Evolutionary conservation across 1,140 invertebrate genomes (phyloP).

Genomic region (Drosophila cardini): DNA sequence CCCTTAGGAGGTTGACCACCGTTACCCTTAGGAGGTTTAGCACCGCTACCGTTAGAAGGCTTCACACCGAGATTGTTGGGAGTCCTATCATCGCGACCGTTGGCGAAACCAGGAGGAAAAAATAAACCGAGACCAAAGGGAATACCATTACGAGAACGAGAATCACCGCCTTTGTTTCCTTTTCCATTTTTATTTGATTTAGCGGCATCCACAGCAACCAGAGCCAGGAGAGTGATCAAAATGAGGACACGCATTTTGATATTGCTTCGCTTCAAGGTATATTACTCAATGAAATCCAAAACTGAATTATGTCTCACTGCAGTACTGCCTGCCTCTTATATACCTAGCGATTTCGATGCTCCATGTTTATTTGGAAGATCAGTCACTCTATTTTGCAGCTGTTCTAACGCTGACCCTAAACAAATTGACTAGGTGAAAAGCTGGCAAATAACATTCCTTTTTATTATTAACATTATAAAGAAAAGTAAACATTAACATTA

Average conservation of each 20-base stretch:
- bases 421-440: not conserved
- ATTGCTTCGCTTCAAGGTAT: not conserved
- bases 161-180: no score
- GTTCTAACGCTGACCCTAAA: constrained; percentile 2
- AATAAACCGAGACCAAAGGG: no score
- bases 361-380: not conserved
- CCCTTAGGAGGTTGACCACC: no score
- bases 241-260: constrained; percentile 8
- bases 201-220: constrained; percentile 19
- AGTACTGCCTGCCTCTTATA: not conserved
- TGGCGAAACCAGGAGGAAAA: no score
- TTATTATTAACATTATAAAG: no score
- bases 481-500: no score
- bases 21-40: no score
- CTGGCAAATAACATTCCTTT: no score
- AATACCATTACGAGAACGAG: no score
- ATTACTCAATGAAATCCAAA: constrained; percentile 14
- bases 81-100: no score
- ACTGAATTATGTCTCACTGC: constrained; percentile 9
- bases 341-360: not conserved
- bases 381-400: constrained; percentile 10
- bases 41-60: no score
- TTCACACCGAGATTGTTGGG: no score
- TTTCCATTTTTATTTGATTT: not conserved
- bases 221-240: constrained; percentile 19